Base-by-base conservation (phyloP, 2,113 vertebrate genomes). In the Mus musculus region DNA sequence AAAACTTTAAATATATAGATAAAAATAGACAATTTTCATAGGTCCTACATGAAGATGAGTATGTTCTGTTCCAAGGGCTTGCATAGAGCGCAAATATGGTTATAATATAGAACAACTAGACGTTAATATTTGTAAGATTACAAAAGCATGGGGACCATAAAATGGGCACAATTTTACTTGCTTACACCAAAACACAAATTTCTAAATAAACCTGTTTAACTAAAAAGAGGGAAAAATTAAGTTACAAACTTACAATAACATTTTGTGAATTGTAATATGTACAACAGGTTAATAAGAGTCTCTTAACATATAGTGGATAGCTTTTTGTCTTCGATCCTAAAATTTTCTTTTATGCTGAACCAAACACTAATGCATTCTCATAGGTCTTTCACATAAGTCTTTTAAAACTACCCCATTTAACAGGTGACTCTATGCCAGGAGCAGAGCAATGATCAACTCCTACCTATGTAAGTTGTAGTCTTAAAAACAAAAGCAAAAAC, bases 1-100 rank as follows among this genome's bases (percentile, higher is more conserved):
- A 99, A 99, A 99, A 99, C 99, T 99, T 99, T 99, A 99, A 99
- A 99, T 99, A 99, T 99, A 99, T 99, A 99, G 99, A 99, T 99
- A 99, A 99, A 99, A 99, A 99, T 99, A 99, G 99, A 99, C 99
- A 99, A 99, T 99, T 99, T 99, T 99, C 98, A 99, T 99, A 99
- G 98, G 98, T 99, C 99, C 99, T 99, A 99, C 98, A 98, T 98
- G 99, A 99, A 98, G 98, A 99, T 99, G 99, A 98, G 98, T 98
- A 98, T 98, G 99, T 98, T 99, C 99, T 99, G 98, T 98, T 99
- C 98, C 99, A 98, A 99, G 98, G 98, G 98, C 98, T 99, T 99
- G 99, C 99, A 99, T 99, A 99, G 99, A 99, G 98, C 97, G 98
- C 98, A 98, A 98, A 99, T 98, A 97, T 98, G 98, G 98, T 98